Evolutionary conservation across 2,888 invertebrate genomes (phyloP).

Genomic region (Drosophila aldrichi): DNA sequence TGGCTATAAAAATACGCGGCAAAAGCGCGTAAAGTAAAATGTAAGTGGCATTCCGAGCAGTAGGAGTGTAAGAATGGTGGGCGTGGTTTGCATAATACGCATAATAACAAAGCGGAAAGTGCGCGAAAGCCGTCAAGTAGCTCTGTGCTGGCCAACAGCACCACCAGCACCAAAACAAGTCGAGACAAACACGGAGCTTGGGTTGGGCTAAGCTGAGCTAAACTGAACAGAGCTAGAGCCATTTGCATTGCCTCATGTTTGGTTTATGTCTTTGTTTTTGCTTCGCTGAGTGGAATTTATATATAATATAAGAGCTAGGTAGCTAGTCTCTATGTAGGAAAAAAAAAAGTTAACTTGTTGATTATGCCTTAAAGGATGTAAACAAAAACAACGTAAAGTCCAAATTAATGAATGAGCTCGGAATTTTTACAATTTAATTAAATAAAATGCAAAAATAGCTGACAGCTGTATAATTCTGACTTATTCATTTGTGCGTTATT

Average conservation of each 20-base stretch:
- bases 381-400: slow-evolving; percentile 38
- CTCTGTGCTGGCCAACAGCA: slow-evolving; percentile 27
- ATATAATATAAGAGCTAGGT: slow-evolving; percentile 24
- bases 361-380: slow-evolving; percentile 34
- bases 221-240: slow-evolving; percentile 28
- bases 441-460: background rate
- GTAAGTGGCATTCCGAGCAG: slow-evolving; percentile 64
- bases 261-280: slow-evolving; percentile 72
- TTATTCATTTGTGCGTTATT: no score
- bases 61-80: slow-evolving; percentile 20
- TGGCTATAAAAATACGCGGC: slow-evolving; percentile 67
- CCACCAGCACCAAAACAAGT: slow-evolving; percentile 5
- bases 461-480: no score
- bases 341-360: slow-evolving; percentile 42
- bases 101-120: slow-evolving; percentile 78
- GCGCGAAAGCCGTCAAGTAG: slow-evolving; percentile 69
- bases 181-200: slow-evolving; percentile 17
- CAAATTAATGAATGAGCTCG: slow-evolving; percentile 17
- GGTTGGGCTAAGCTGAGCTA: slow-evolving; percentile 23
- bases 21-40: slow-evolving; percentile 76
- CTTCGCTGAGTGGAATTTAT: slow-evolving; percentile 54
- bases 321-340: background rate
- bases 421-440: slow-evolving; percentile 7
- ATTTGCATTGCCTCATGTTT: slow-evolving; percentile 64
- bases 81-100: slow-evolving; percentile 74